These are phyloP conservation scores for Choloepus didactylus DNA, from an alignment of 2,797 vertebrate genomes.

Conservation along the genomic window DNA sequence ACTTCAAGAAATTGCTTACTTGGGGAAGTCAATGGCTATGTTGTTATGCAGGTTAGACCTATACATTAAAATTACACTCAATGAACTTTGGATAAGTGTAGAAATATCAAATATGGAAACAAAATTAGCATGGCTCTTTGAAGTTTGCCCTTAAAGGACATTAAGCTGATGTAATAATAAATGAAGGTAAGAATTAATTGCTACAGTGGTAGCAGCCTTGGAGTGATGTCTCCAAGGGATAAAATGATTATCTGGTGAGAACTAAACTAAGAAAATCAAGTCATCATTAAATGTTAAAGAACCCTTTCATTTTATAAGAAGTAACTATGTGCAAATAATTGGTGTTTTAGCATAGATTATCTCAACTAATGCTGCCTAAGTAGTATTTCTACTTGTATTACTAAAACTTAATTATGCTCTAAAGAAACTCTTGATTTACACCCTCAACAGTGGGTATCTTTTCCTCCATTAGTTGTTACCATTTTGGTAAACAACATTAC, in stretches of 20 bases:
- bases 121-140: conserved; percentile 40
- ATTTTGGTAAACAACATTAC: not conserved
- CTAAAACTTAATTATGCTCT: not conserved
- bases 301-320: conserved; percentile 39
- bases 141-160: conserved; percentile 34
- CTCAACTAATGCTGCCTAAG: not conserved
- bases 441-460: not conserved
- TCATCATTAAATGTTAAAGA: conserved; percentile 27
- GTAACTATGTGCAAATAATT: conserved; percentile 1
- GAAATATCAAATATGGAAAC: conserved; percentile 10
- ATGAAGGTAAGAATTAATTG: conserved; percentile 27
- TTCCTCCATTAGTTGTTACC: not conserved
- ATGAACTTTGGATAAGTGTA: not conserved
- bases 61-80: conserved; percentile 29
- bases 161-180: conserved; percentile 60
- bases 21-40: not conserved
- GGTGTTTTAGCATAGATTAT: conserved; percentile 14
- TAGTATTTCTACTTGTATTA: not conserved
- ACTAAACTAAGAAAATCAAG: conserved; percentile 64
- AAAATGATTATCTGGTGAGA: conserved; percentile 10
- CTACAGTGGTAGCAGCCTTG: not conserved
- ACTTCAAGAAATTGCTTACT: conserved; percentile 36
- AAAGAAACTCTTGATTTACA: not conserved
- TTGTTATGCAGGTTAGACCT: conserved; percentile 16
- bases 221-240: not conserved